Evolutionary conservation across 2,888 invertebrate genomes (phyloP).

Genomic region (Agrotis exclamationis): DNA sequence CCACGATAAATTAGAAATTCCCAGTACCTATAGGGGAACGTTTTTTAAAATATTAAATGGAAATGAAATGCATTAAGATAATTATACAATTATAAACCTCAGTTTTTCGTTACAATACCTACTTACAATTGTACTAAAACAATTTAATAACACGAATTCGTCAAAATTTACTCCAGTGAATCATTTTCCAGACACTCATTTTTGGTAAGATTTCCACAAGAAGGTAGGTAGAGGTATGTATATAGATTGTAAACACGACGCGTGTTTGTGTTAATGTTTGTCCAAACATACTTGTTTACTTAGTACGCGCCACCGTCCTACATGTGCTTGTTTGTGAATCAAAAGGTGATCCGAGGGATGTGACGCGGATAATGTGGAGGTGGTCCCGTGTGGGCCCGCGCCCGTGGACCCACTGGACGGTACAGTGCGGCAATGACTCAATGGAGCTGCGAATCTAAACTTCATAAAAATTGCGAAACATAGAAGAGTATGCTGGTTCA

Average conservation of each 20-base stretch:
- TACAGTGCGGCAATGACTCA: background rate
- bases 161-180: background rate
- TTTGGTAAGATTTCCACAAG: no score
- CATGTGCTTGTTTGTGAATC: slow-evolving; percentile 18
- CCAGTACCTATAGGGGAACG: no score
- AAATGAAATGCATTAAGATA: no score
- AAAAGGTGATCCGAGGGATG: slow-evolving; percentile 13
- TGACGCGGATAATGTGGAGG: background rate
- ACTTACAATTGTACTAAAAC: background rate
- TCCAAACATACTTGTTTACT: slow-evolving; percentile 21
- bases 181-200: background rate
- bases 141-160: background rate
- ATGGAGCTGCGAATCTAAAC: background rate
- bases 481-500: background rate
- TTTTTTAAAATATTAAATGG: no score
- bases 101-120: background rate
- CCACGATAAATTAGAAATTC: no score
- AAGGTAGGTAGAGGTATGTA: background rate
- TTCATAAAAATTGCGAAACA: background rate
- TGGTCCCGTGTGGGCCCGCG: background rate
- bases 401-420: background rate
- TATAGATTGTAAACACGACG: background rate
- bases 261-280: slow-evolving; percentile 28
- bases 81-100: no score
- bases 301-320: background rate